Conservation (phyloP, 2,888 invertebrate species). For the Cephus pygmeus region DNA sequence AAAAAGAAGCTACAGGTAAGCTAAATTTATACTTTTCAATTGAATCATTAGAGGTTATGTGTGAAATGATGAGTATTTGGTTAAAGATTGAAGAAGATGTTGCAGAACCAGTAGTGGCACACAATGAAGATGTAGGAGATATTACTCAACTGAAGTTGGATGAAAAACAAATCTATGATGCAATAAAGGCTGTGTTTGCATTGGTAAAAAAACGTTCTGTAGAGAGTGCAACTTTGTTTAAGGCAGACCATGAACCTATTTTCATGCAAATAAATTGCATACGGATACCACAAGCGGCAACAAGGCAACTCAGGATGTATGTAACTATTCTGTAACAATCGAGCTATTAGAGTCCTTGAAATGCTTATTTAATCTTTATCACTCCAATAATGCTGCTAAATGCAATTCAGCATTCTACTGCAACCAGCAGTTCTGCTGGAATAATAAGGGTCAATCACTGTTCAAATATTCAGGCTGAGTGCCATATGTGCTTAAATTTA, state of each 20-base stretch:
- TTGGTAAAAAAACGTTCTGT: constrained; percentile 53
- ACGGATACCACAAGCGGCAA: constrained; percentile 73
- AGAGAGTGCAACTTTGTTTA: constrained; percentile 67
- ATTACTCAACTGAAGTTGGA: constrained; percentile 30
- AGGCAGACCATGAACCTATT: constrained; percentile 69
- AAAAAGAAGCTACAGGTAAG: constrained; percentile 10
- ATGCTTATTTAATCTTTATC: background rate
- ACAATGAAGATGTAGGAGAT: constrained; percentile 16
- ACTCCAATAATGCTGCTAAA: no score
- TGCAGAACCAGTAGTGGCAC: background rate
- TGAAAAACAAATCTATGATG: constrained; percentile 51
- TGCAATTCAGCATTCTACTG: no score
- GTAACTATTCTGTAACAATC: constrained; percentile 47
- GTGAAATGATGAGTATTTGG: background rate
- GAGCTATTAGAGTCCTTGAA: background rate
- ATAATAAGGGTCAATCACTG: no score
- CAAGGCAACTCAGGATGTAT: constrained; percentile 74
- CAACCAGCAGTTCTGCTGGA: no score
- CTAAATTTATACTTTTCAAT: background rate
- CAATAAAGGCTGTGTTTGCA: constrained; percentile 58
- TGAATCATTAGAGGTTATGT: background rate
- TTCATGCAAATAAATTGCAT: constrained; percentile 73
- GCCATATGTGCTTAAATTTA: no score
- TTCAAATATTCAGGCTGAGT: no score
- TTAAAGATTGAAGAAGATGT: background rate